Percentiles rank a stretch among this genome's conserved stretches.
Conservation (phyloP, 2,888 invertebrate species). For the Dione vanillae region DNA sequence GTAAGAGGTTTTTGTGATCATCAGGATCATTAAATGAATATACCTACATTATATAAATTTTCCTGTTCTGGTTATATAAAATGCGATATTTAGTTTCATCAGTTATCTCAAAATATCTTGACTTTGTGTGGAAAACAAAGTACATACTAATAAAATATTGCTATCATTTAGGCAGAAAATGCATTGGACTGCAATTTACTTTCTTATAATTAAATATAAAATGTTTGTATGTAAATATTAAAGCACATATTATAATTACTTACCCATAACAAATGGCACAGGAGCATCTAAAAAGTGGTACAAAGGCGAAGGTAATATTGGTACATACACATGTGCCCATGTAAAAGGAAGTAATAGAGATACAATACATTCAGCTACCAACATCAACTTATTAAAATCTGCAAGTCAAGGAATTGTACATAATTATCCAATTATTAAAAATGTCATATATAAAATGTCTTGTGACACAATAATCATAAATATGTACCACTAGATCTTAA, state of each 20-base stretch:
- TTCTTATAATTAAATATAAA: background rate
- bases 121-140: too few species aligned
- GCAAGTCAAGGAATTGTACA: slow-evolving; percentile 53
- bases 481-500: slow-evolving; percentile 93
- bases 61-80: too few species aligned
- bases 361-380: slow-evolving; percentile 97
- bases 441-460: background rate
- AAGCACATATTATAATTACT: slow-evolving; percentile 61
- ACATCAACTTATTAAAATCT: slow-evolving; percentile 98
- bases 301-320: slow-evolving; percentile 96
- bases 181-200: background rate
- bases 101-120: too few species aligned
- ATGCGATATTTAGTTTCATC: too few species aligned
- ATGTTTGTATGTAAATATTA: background rate
- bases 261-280: slow-evolving; percentile 99
- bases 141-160: too few species aligned
- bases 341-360: slow-evolving; percentile 96
- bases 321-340: slow-evolving; percentile 99
- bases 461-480: background rate
- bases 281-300: slow-evolving; percentile 99
- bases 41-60: too few species aligned
- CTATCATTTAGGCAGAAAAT: background rate
- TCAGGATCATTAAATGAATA: too few species aligned
- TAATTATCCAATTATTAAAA: background rate
- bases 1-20: too few species aligned